Percentiles rank a stretch among this genome's conserved stretches.
These are phyloP conservation scores for Phaethon lepturus DNA, from an alignment of 2,113 vertebrate genomes.

Conservation along the genomic window DNA sequence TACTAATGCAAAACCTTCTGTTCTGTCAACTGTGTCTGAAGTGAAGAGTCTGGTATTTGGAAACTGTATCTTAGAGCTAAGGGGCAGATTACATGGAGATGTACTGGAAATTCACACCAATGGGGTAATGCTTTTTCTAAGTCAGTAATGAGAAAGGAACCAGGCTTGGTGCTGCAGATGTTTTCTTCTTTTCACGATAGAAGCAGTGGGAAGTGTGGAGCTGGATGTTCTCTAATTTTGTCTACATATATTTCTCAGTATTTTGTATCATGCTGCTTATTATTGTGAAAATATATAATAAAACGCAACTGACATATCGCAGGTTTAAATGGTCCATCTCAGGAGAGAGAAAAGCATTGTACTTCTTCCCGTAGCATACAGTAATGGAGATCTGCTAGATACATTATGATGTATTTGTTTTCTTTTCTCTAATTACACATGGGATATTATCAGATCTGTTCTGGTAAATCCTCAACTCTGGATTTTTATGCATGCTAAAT, in stretches of 20 bases:
- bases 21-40: background rate
- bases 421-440: background rate
- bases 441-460: background rate
- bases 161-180: background rate
- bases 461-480: background rate
- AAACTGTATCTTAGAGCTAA: background rate
- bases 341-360: background rate
- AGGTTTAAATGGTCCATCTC: background rate
- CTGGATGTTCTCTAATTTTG: background rate
- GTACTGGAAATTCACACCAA: background rate
- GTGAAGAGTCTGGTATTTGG: background rate
- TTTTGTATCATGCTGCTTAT: background rate
- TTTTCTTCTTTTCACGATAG: background rate
- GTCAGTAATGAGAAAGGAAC: background rate
- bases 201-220: background rate
- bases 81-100: fast-evolving
- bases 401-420: background rate
- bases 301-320: background rate
- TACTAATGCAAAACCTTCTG: background rate
- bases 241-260: background rate
- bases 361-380: background rate
- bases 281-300: background rate
- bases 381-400: background rate
- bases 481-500: background rate
- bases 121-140: background rate